These are phyloP conservation scores for Megaustenia siamemsis DNA, from an alignment of 2,888 invertebrate species.

Conservation along the genomic window DNA sequence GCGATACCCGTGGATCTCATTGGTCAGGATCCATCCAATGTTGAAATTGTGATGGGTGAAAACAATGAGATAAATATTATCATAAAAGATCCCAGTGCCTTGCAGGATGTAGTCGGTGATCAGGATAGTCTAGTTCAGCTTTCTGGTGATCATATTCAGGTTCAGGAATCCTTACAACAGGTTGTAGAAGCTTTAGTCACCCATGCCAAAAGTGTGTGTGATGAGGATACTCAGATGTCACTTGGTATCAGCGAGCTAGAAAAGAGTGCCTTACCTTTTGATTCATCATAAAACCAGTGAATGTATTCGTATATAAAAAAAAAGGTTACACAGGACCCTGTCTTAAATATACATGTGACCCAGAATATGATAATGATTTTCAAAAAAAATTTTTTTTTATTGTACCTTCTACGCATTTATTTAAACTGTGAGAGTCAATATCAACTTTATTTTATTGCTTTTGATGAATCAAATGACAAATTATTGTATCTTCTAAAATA, in stretches of 20 bases:
- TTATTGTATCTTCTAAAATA: background rate
- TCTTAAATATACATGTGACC: background rate
- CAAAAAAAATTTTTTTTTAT: background rate
- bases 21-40: slow-evolving; percentile 40
- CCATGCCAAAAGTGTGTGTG: slow-evolving; percentile 19
- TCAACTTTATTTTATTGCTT: background rate
- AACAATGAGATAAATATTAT: slow-evolving; percentile 55
- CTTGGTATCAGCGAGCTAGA: slow-evolving; percentile 27
- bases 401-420: too few relatives aligned
- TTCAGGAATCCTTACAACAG: slow-evolving; percentile 39
- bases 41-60: slow-evolving; percentile 53
- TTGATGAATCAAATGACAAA: background rate
- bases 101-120: slow-evolving; percentile 38
- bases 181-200: slow-evolving; percentile 39
- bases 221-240: slow-evolving; percentile 23
- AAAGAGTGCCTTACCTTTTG: slow-evolving; percentile 17
- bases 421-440: background rate
- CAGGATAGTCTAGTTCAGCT: slow-evolving; percentile 7
- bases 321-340: background rate
- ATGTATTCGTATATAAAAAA: background rate
- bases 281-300: background rate
- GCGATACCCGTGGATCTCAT: slow-evolving; percentile 38
- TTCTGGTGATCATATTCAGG: background rate
- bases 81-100: slow-evolving; percentile 45
- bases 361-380: background rate